Conservation (phyloP, 2,888 invertebrate species). For the Drosophila infuscata region DNA sequence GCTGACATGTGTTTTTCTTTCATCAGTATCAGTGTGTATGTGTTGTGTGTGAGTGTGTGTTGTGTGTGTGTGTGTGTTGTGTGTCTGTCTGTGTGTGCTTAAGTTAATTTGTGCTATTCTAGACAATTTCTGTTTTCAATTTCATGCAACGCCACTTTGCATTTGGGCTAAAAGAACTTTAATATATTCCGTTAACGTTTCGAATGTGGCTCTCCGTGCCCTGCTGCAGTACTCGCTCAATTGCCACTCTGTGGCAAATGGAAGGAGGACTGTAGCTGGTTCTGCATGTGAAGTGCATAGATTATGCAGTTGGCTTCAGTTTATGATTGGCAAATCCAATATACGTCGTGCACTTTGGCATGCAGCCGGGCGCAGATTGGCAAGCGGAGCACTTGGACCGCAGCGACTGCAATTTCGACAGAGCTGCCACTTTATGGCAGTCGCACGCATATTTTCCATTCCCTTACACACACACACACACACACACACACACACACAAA, state of each 20-base stretch:
- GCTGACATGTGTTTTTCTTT: background rate
- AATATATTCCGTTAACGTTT: constrained; percentile 59
- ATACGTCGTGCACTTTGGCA: constrained; percentile 78
- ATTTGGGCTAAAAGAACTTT: constrained; percentile 54
- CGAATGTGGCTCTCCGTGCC: constrained; percentile 16
- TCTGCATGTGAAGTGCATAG: constrained; percentile 74
- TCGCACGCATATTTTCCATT: constrained; percentile 74
- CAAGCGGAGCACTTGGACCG: constrained; percentile 57
- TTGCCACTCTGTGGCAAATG: constrained; percentile 7
- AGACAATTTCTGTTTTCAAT: constrained; percentile 51
- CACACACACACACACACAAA: constrained; percentile 22
- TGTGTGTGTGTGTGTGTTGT: background rate
- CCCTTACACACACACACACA: constrained; percentile 19
- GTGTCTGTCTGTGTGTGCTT: background rate
- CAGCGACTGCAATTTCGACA: constrained; percentile 62
- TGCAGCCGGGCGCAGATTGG: constrained; percentile 72
- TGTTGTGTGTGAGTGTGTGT: background rate
- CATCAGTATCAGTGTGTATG: background rate
- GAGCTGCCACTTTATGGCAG: constrained; percentile 77
- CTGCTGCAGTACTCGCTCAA: background rate
- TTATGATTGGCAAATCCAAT: constrained; percentile 80
- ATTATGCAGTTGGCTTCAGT: constrained; percentile 80
- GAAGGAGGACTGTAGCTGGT: constrained; percentile 36
- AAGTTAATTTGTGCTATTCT: constrained; percentile 6
- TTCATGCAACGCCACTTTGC: constrained; percentile 63